A percentile compares a stretch with the other conserved stretches of the same genome.
phyloP scores from a whole-genome alignment of 2,888 invertebrate species.

The Blera fallax region DNA sequence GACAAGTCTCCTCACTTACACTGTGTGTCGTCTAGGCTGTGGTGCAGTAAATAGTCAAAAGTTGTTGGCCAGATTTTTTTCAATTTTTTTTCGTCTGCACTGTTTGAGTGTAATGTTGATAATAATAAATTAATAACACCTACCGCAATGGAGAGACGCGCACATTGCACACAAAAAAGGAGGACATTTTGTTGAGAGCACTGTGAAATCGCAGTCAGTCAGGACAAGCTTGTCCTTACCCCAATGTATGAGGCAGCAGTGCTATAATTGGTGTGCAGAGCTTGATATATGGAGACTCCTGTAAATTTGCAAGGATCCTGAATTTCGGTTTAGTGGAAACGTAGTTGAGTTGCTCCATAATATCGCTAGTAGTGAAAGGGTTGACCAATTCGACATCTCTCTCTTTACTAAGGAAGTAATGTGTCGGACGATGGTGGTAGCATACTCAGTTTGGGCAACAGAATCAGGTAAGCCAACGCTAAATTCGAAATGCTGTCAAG shows the following conservation, averaged over 20 bases:
- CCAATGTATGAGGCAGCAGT: not conserved
- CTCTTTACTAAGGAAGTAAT: too few relatives aligned
- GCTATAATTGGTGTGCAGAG: too few relatives aligned
- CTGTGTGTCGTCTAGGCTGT: not conserved
- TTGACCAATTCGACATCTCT: too few relatives aligned
- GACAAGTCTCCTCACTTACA: conserved; percentile 59
- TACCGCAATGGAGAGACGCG: conserved; percentile 22
- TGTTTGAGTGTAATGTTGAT: conserved; percentile 46
- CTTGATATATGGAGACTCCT: too few relatives aligned
- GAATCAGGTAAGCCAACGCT: too few relatives aligned
- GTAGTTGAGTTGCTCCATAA: too few relatives aligned
- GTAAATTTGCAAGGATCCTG: too few relatives aligned
- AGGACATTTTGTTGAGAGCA: not conserved
- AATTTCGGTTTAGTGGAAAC: too few relatives aligned
- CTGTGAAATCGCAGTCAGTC: not conserved
- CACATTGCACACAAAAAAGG: not conserved
- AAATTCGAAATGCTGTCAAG: too few relatives aligned
- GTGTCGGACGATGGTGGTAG: too few relatives aligned
- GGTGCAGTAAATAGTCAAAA: conserved; percentile 49
- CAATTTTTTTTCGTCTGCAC: not conserved
- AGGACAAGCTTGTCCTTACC: not conserved
- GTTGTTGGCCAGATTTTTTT: conserved; percentile 18
- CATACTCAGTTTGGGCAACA: too few relatives aligned
- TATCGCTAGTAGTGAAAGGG: too few relatives aligned
- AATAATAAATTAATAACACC: conserved; percentile 66